Evolutionary conservation across 1,140 invertebrate genomes (phyloP), one percentile per base, ranked within the genome.

Genomic region (Caenorhabditis latens): DNA sequence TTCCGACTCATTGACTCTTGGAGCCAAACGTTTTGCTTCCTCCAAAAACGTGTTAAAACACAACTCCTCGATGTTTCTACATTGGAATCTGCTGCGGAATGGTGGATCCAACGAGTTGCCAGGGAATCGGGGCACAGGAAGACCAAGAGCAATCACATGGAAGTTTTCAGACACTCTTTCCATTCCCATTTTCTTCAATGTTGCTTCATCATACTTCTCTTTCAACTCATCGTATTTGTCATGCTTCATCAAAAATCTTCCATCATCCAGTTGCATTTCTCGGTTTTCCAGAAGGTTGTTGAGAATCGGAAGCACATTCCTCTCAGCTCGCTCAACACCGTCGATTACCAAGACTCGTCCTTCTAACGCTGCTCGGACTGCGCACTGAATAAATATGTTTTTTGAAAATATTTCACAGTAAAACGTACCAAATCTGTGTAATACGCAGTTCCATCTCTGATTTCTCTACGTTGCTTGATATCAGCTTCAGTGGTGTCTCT

Each of bases 251-350:
- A 99, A 94, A 93, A 98, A 97, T 89, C 97, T 94, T 0, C 98
- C 98, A 95, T 98, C 97, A 94, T 99, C 98, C 63, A 99, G 94
- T 93, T 99, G 96, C 97, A 99, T 98, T 93, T 99, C 97, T 82
- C 97, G 57, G 93, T 99, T 99, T 94, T 99, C 98, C n/a, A 99
- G 93, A 43, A 99, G 94, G 94, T 99, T 99, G 93, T 99, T 99
- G n/a, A 99, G 93, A 57, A 99, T 96, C 61, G 98, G 98, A 63
- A 99, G 94, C 46, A 99, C 97, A 94, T 99, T 99, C 84, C 98
- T 93, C 93, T 99, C 98, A 0, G 97, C 97, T 92, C 99, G 98
- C 94, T 99, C 97, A 84, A 99, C 96, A 8, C 97, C 98, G 93
- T 99, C 97, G 40, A 99, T 94, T n/a, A 99, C 94, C 14, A 99